Percentiles rank a stretch among this genome's conserved stretches.
These are phyloP conservation scores for Poeciliopsis occidentalis DNA, from an alignment of 2,113 vertebrate species.

Conservation along the genomic window DNA sequence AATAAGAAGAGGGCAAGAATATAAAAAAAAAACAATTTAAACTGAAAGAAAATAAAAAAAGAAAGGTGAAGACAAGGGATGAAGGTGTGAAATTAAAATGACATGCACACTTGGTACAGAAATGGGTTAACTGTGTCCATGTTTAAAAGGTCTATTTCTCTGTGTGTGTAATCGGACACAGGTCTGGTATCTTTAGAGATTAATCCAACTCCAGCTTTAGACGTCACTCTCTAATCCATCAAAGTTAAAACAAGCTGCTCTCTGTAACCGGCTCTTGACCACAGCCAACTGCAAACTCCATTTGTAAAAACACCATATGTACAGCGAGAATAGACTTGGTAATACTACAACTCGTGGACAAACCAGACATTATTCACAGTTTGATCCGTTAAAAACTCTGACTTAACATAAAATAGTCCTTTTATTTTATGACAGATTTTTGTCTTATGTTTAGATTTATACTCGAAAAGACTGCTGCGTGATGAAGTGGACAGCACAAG, in stretches of 20 bases:
- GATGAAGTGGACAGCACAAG: too few relatives aligned
- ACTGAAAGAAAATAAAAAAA: conserved; percentile 33
- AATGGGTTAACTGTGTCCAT: conserved; percentile 19
- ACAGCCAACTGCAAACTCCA: conserved; percentile 3
- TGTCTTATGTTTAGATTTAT: too few relatives aligned
- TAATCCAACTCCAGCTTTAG: conserved; percentile 57
- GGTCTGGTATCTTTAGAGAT: conserved; percentile 61
- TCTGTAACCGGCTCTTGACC: conserved; percentile 37
- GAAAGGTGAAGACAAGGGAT: conserved; percentile 16
- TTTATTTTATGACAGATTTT: too few relatives aligned
- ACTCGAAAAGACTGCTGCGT: too few relatives aligned
- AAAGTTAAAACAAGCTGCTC: conserved; percentile 40
- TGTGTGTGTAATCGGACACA: conserved; percentile 51
- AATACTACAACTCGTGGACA: neutral
- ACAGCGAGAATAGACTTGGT: neutral
- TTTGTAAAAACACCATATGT: neutral
- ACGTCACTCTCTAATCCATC: conserved; percentile 71
- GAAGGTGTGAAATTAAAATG: neutral
- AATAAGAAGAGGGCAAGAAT: conserved; percentile 42
- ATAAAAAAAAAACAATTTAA: conserved; percentile 39
- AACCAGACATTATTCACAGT: neutral
- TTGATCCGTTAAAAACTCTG: neutral
- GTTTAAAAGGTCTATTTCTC: neutral
- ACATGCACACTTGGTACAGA: conserved; percentile 9
- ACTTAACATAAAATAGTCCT: too few relatives aligned